Percentiles rank a stretch among this genome's conserved stretches.
Conservation (phyloP, 1,140 invertebrate species). For the Zaprionus africanus region DNA sequence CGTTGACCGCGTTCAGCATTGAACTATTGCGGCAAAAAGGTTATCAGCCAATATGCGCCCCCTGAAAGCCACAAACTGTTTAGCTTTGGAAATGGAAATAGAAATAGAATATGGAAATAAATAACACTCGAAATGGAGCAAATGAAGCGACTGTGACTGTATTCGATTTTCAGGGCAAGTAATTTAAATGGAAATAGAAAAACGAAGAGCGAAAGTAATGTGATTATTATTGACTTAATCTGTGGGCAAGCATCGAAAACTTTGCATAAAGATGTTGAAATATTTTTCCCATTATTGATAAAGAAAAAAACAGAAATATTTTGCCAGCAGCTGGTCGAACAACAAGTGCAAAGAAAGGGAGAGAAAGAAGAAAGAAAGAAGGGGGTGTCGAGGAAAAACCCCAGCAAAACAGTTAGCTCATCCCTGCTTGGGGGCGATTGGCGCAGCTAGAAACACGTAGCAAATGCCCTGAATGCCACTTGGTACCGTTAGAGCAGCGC, state of each 20-base stretch:
- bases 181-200: not conserved
- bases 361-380: not conserved
- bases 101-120: constrained; percentile 4
- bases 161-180: not conserved
- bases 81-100: constrained; percentile 1
- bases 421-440: not conserved
- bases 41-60: constrained; percentile 46
- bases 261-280: constrained; percentile 4
- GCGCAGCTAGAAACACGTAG: constrained; percentile 22
- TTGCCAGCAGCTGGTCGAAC: constrained; percentile 33
- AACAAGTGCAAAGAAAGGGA: constrained; percentile 13
- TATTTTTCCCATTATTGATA: constrained; percentile 34
- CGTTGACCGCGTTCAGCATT: constrained; percentile 71
- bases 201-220: not conserved
- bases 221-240: constrained; percentile 9
- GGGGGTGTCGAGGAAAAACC: not conserved
- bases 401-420: constrained; percentile 4
- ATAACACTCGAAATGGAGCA: not conserved
- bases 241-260: not conserved
- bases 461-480: constrained; percentile 36
- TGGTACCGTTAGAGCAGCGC: constrained; percentile 19
- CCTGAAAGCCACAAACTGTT: not conserved
- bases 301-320: constrained; percentile 33
- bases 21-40: constrained; percentile 55
- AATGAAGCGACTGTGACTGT: not conserved